Evolutionary conservation across 2,797 vertebrate genomes (phyloP).

Genomic region (Caiman crocodilus): DNA sequence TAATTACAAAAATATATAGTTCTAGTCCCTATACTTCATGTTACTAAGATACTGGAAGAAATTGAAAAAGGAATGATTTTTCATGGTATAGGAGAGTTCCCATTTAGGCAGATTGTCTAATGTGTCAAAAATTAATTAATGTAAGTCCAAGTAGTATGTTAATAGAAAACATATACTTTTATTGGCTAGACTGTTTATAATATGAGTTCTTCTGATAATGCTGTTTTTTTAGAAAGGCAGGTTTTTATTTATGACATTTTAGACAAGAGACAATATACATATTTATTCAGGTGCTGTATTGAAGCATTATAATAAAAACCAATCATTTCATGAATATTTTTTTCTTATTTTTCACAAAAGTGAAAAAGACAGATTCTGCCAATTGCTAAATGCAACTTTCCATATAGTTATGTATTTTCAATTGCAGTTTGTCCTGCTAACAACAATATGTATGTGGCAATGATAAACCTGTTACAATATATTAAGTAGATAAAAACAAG

Average conservation of each 20-base stretch:
- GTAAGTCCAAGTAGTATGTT: constrained; percentile 32
- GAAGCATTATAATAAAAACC: not conserved
- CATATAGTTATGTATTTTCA: not conserved
- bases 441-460: not conserved
- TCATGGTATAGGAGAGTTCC: constrained; percentile 20
- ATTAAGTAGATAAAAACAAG: constrained; percentile 28
- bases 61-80: constrained; percentile 56
- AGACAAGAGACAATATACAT: not conserved
- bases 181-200: constrained; percentile 5
- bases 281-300: not conserved
- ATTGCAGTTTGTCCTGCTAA: constrained; percentile 13
- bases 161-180: not conserved
- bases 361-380: not conserved
- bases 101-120: constrained; percentile 31
- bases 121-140: constrained; percentile 33
- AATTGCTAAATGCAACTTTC: constrained; percentile 25
- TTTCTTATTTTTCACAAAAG: not conserved
- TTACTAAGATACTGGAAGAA: constrained; percentile 63
- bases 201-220: not conserved
- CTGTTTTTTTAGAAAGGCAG: not conserved
- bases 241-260: not conserved
- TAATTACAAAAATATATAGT: constrained; percentile 83
- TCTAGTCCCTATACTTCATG: constrained; percentile 56
- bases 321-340: not conserved
- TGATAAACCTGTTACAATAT: not conserved